phyloP scores from a whole-genome alignment of 2,888 invertebrate genomes.

The Sialis lutaria region DNA sequence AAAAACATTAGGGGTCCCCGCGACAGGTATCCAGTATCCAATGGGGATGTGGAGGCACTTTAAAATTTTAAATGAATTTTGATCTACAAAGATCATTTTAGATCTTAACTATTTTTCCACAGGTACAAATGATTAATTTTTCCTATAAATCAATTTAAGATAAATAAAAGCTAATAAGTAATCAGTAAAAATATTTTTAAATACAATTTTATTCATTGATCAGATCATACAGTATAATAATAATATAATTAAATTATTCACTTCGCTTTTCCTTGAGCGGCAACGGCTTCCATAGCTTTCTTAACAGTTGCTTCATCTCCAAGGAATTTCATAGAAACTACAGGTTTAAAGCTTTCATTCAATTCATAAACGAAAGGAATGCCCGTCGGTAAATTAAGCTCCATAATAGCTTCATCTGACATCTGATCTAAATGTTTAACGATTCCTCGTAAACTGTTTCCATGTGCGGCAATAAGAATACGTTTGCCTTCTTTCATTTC shows the following conservation, averaged over 20 bases:
- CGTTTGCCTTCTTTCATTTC: conserved; percentile 29
- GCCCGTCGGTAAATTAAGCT: conserved; percentile 41
- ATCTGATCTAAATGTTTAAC: conserved; percentile 66
- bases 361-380: conserved; percentile 44
- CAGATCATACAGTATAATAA: too few relatives aligned
- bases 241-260: conserved; percentile 13
- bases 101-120: too few relatives aligned
- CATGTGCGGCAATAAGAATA: conserved; percentile 71
- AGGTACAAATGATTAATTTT: too few relatives aligned
- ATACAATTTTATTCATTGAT: too few relatives aligned
- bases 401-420: conserved; percentile 38
- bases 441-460: conserved; percentile 70
- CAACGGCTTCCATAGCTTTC: conserved; percentile 40
- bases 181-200: too few relatives aligned
- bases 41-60: too few relatives aligned
- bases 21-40: too few relatives aligned
- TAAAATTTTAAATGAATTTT: too few relatives aligned
- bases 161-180: too few relatives aligned
- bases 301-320: conserved; percentile 42
- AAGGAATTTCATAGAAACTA: conserved; percentile 39
- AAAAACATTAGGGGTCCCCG: too few relatives aligned
- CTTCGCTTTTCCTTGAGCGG: conserved; percentile 40
- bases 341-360: conserved; percentile 34
- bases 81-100: too few relatives aligned
- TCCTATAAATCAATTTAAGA: too few relatives aligned